These are phyloP conservation scores for Merluccius polli DNA, from an alignment of 2,797 vertebrate genomes.

Conservation along the genomic window DNA sequence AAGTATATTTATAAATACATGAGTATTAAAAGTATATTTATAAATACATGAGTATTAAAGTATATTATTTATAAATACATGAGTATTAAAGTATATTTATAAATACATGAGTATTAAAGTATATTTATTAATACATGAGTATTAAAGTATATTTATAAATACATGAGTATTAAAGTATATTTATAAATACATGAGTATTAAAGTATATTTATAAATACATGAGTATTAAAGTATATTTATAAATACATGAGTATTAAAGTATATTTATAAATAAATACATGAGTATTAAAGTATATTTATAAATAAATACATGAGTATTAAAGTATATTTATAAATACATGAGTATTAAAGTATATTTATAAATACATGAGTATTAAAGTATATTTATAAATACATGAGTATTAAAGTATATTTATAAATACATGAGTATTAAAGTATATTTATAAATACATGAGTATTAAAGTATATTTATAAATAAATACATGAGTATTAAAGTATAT, in stretches of 20 bases:
- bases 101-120: neutral
- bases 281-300: too few species aligned
- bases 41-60: neutral
- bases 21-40: neutral
- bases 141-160: neutral
- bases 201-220: neutral
- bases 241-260: too few species aligned
- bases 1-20: neutral
- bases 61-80: too few species aligned
- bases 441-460: too few species aligned
- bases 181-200: too few species aligned
- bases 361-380: neutral
- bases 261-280: neutral
- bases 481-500: too few species aligned
- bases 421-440: neutral
- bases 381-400: too few species aligned
- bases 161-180: neutral
- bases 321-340: neutral
- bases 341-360: neutral
- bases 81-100: neutral
- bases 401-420: neutral
- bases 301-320: neutral
- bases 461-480: neutral
- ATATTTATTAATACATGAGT: too few species aligned
- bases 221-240: too few species aligned